Evolutionary conservation across 2,888 invertebrate genomes (phyloP).

Genomic region (Lasioglossum oenotherae): DNA sequence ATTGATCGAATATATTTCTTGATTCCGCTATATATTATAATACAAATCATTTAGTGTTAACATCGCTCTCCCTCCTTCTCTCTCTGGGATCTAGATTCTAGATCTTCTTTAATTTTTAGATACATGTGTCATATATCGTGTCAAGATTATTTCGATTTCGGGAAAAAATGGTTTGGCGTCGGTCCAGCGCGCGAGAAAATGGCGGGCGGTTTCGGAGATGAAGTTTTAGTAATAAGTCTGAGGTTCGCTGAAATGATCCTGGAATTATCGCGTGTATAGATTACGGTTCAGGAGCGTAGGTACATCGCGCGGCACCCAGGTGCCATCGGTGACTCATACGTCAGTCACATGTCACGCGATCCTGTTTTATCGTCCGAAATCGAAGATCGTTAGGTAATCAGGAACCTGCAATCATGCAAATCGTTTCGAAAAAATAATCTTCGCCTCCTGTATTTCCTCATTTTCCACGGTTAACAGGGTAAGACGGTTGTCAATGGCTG

Average conservation of each 20-base stretch:
- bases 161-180: neutral
- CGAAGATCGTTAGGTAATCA: neutral
- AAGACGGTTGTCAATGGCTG: neutral
- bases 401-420: neutral
- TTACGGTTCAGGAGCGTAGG: slow-evolving; percentile 51
- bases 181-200: neutral
- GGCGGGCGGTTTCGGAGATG: neutral
- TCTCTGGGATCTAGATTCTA: neutral
- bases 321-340: slow-evolving; percentile 42
- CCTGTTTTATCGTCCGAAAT: slow-evolving; percentile 37
- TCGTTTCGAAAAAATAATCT: neutral
- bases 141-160: slow-evolving; percentile 1
- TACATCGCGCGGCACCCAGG: neutral
- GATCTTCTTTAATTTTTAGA: neutral
- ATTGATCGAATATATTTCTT: too few relatives aligned
- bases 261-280: slow-evolving; percentile 31
- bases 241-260: slow-evolving; percentile 29
- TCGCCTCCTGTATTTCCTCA: too few relatives aligned
- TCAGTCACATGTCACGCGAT: slow-evolving; percentile 34
- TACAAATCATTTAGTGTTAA: too few relatives aligned
- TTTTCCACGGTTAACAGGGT: neutral
- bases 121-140: neutral
- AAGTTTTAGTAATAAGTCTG: slow-evolving; percentile 9
- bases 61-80: neutral
- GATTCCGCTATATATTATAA: too few relatives aligned